These are phyloP conservation scores for Rotaria sp. DNA, from an alignment of 2,888 invertebrate genomes.

Conservation along the genomic window DNA sequence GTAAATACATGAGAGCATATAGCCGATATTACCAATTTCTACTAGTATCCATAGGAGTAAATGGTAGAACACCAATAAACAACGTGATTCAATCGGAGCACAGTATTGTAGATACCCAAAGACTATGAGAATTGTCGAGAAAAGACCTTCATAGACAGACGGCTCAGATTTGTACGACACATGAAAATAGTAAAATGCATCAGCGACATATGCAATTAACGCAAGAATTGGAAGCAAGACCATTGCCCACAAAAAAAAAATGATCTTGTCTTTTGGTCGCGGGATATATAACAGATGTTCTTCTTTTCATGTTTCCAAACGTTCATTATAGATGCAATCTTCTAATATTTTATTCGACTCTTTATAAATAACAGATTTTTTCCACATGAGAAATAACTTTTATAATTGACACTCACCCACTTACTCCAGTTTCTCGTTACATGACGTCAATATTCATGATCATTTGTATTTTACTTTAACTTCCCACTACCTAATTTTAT, in stretches of 20 bases:
- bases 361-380: no score
- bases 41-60: background rate
- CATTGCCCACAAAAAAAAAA: background rate
- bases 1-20: background rate
- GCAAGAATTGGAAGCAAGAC: background rate
- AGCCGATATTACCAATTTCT: background rate
- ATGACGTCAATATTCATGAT: no score
- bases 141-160: background rate
- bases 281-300: no score
- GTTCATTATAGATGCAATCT: no score
- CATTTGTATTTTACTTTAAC: no score
- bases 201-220: background rate
- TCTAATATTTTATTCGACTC: no score
- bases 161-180: fast-evolving
- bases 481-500: no score
- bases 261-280: no score
- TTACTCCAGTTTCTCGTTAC: no score
- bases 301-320: no score
- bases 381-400: no score
- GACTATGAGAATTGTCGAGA: background rate
- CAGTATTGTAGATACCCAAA: background rate
- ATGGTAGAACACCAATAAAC: background rate
- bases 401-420: no score
- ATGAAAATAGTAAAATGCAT: background rate
- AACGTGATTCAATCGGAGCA: background rate